Base-by-base conservation (phyloP, 2,888 invertebrate genomes). In the Epinotia bilunana region DNA sequence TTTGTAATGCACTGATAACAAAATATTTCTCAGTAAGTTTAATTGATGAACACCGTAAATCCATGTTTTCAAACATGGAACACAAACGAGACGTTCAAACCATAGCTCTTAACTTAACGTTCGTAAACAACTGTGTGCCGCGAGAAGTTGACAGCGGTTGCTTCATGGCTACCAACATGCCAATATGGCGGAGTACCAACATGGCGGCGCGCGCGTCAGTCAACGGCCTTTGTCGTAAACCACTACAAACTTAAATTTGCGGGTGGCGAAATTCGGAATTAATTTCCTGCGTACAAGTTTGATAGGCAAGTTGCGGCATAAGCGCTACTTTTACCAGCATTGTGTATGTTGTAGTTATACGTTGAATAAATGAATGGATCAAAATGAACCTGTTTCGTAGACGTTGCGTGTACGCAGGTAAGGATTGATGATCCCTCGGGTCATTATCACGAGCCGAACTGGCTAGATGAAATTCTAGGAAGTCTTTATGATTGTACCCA, bases 41-140 rank as follows among this genome's bases (percentile, higher is more conserved):
- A 88, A 91, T 91, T 90, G 83, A 87, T 83, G 79, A 86, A 85
- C 78, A 79, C 77, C 55, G 73, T 79, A 82, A 81, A 65, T 77
- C 76, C 75, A 79, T 81, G 78, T 78, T 78, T 80, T 83, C 76
- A 78, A 81, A 80, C 70, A 74, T 77, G 78, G 73, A 80, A 81
- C 73, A 80, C 81, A 81, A 57, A 68, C 81, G 77, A 76, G 74
- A 82, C 83, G 86, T 89, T 90, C 86, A 90, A 90, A 90, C 89
- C 87, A 90, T 86, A 89, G 89, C 88, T n/a, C n/a, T n/a, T 91
- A 91, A 88, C 84, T 81, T 89, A 91, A 91, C 90, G 91, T 89
- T 87, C 85, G 83, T 87, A 87, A 84, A 86, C 86, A 87, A 83
- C 86, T 84, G 87, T 80, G 57, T 86, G 84, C 81, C 80, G 55